Percentiles rank a stretch among this genome's conserved stretches.
Evolutionary conservation across 2,888 invertebrate genomes (phyloP).

Genomic region (Andrena camellia): DNA sequence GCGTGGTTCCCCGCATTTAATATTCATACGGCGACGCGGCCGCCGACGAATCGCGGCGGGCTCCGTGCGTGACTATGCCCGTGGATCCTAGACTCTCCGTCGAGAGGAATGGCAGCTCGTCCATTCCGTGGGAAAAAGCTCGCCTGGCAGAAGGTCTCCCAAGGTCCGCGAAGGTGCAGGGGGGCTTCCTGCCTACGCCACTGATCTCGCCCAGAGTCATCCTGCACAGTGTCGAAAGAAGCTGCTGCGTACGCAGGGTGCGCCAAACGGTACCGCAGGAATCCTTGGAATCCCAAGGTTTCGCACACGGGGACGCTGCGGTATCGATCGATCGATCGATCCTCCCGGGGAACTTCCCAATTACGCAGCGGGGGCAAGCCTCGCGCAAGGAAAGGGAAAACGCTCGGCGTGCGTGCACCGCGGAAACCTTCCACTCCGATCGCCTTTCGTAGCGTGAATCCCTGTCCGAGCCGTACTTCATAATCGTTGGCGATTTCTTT

Average conservation of each 20-base stretch:
- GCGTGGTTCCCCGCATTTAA: not conserved
- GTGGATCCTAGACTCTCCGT: not conserved
- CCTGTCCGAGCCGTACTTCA: not conserved
- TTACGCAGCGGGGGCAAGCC: constrained; percentile 53
- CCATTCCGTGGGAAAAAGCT: not conserved
- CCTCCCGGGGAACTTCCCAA: constrained; percentile 63
- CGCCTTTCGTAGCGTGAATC: not conserved
- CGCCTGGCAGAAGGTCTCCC: not conserved
- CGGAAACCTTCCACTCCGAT: not conserved
- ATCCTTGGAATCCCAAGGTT: constrained; percentile 69
- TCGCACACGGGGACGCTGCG: constrained; percentile 31
- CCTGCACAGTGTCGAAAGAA: constrained; percentile 58
- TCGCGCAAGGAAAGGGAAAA: constrained; percentile 23
- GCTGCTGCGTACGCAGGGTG: constrained; percentile 56
- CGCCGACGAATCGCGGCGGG: not conserved
- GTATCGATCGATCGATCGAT: constrained; percentile 65
- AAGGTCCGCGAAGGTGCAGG: not conserved
- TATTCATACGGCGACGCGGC: constrained; percentile 18
- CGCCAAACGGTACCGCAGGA: constrained; percentile 67
- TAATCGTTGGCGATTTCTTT: not conserved
- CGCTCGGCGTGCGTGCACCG: not conserved
- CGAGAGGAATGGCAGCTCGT: not conserved
- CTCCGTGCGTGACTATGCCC: not conserved
- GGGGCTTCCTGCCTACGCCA: constrained; percentile 51
- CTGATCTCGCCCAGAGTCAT: constrained; percentile 40